Evolutionary conservation across 2,113 vertebrate genomes (phyloP).

Genomic region (Amblyornis subalaris): DNA sequence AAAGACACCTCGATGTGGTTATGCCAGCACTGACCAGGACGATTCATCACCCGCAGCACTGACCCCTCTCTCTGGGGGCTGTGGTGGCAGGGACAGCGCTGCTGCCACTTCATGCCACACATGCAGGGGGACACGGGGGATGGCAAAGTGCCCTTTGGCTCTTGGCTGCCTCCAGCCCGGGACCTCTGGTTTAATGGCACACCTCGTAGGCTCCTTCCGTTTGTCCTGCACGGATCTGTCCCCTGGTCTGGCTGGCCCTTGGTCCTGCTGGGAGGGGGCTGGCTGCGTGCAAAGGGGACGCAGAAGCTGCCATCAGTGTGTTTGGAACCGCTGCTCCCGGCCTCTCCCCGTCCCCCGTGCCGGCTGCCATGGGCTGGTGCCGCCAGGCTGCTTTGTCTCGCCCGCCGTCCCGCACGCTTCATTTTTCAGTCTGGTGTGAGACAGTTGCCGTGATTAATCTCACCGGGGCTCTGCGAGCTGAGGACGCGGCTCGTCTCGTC

Average conservation of each 20-base stretch:
- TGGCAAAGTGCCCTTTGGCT: not conserved
- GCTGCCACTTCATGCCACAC: not conserved
- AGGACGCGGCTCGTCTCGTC: not conserved
- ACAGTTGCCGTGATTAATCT: slow-evolving; percentile 16
- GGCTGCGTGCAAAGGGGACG: not conserved
- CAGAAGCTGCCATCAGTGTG: not conserved
- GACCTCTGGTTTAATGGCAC: not conserved
- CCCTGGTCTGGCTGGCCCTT: not conserved
- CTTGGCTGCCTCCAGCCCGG: not conserved
- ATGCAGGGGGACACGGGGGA: not conserved
- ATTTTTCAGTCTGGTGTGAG: slow-evolving; percentile 51
- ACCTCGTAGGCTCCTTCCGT: not conserved
- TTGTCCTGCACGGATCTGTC: not conserved
- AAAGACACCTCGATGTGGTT: not conserved
- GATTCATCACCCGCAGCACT: not conserved
- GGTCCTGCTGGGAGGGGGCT: not conserved
- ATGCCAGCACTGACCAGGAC: fast-evolving
- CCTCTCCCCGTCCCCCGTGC: not conserved
- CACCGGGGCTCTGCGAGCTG: not conserved
- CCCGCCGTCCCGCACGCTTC: not conserved
- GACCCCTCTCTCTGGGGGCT: not conserved
- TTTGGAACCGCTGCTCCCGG: not conserved
- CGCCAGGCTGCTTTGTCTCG: slow-evolving; percentile 32
- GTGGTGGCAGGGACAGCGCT: not conserved
- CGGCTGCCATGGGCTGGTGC: not conserved